Evolutionary conservation across 2,888 invertebrate genomes (phyloP).

Genomic region (Proisotoma minuta): DNA sequence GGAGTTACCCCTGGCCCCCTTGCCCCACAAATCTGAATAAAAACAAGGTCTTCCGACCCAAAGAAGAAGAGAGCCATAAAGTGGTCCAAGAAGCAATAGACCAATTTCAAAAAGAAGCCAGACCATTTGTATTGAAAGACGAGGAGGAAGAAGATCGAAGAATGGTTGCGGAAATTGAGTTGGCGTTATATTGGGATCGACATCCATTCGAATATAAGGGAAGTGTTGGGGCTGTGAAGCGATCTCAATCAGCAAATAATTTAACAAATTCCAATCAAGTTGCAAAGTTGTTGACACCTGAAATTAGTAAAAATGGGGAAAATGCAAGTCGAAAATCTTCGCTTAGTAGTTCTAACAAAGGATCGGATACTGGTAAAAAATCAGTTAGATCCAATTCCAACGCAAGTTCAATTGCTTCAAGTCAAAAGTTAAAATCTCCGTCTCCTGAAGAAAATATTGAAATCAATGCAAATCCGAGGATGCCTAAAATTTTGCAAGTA

Average conservation of each 20-base stretch:
- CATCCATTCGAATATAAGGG: conserved; percentile 32
- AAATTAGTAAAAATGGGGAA: neutral
- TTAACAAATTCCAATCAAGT: conserved; percentile 8
- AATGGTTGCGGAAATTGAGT: conserved; percentile 38
- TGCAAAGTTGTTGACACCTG: neutral
- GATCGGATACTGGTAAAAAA: neutral
- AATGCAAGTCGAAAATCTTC: neutral
- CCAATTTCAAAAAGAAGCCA: neutral
- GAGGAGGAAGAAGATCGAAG: conserved; percentile 12
- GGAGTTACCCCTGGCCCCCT: conserved; percentile 41
- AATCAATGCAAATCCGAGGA: neutral
- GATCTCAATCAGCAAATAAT: conserved; percentile 20
- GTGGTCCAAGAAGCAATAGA: neutral
- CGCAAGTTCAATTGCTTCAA: too few relatives aligned
- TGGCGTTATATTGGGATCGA: conserved; percentile 46
- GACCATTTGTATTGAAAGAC: conserved; percentile 12
- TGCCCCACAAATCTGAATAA: conserved; percentile 39
- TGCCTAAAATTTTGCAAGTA: conserved; percentile 5
- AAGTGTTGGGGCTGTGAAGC: neutral
- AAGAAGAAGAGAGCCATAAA: conserved; percentile 5
- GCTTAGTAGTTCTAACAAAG: neutral
- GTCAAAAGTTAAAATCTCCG: too few relatives aligned
- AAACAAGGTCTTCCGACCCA: conserved; percentile 37
- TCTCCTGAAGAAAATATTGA: neutral
- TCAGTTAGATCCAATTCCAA: conserved; percentile 1